These are phyloP conservation scores for Drosophila maculinotata DNA, from an alignment of 2,888 invertebrate genomes.

Conservation along the genomic window DNA sequence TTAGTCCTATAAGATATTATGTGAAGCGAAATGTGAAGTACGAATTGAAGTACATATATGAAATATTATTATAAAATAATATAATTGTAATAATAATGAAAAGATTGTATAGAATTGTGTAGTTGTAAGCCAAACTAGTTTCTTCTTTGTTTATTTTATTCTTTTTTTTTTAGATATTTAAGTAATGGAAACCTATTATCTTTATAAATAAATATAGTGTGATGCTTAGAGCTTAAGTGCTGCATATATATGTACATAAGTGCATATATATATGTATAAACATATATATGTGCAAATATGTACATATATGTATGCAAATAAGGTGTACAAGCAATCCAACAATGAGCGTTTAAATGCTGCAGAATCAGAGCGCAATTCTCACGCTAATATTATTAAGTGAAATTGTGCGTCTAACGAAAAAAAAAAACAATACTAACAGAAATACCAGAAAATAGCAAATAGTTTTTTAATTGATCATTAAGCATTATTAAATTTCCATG, in stretches of 20 bases:
- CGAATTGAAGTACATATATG: constrained; percentile 49
- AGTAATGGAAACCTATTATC: constrained; percentile 36
- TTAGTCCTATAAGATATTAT: constrained; percentile 41
- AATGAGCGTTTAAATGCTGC: constrained; percentile 4
- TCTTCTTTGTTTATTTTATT: constrained; percentile 29
- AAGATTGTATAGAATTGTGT: constrained; percentile 42
- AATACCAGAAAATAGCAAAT: constrained; percentile 15
- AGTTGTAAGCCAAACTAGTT: constrained; percentile 37
- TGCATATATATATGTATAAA: constrained; percentile 8
- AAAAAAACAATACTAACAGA: constrained; percentile 2
- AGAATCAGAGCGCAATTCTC: constrained; percentile 43
- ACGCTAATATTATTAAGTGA: constrained; percentile 72
- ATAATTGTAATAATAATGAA: constrained; percentile 31
- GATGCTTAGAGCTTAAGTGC: constrained; percentile 48
- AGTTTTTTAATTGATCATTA: constrained; percentile 29
- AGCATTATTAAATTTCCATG: constrained; percentile 49
- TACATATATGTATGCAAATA: constrained; percentile 10
- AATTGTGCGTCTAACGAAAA: constrained; percentile 41
- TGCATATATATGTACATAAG: constrained; percentile 14
- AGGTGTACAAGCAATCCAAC: constrained; percentile 6
- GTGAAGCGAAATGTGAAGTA: constrained; percentile 59
- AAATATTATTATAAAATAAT: constrained; percentile 41
- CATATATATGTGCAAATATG: constrained; percentile 9
- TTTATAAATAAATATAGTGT: constrained; percentile 23
- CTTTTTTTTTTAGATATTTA: constrained; percentile 31